phyloP scores from a whole-genome alignment of 2,888 invertebrate genomes.

The Drosophila meridiana region DNA sequence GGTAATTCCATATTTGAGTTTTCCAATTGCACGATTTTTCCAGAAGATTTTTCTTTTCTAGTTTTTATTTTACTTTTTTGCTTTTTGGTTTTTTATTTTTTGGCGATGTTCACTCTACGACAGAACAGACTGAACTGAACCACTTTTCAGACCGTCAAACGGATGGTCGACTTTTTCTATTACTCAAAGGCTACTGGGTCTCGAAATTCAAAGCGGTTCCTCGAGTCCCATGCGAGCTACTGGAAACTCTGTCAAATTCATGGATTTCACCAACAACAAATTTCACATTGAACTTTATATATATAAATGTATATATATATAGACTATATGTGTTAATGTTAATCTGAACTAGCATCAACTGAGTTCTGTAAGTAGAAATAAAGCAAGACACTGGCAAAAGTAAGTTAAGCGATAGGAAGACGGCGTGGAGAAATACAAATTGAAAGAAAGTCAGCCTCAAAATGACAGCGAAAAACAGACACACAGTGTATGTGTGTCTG shows the following conservation, averaged over 20 bases:
- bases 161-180: slow-evolving; percentile 41
- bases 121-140: slow-evolving; percentile 32
- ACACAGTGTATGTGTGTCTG: no score
- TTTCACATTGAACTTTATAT: slow-evolving; percentile 1
- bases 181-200: slow-evolving; percentile 58
- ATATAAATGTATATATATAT: not conserved
- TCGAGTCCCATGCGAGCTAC: slow-evolving; percentile 29
- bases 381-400: not conserved
- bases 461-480: slow-evolving; percentile 17
- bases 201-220: slow-evolving; percentile 35
- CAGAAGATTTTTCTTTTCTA: not conserved
- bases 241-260: slow-evolving; percentile 38
- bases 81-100: slow-evolving; percentile 5
- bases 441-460: not conserved
- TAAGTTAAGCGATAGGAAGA: not conserved
- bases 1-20: slow-evolving; percentile 85
- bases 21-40: not conserved
- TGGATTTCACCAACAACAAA: slow-evolving; percentile 16
- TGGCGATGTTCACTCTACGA: slow-evolving; percentile 42
- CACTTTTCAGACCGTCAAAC: slow-evolving; percentile 27
- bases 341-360: not conserved
- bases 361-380: not conserved
- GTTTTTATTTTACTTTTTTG: not conserved
- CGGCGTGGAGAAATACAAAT: not conserved
- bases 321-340: not conserved